These are phyloP conservation scores for Metridium senile DNA, from an alignment of 92 coral and sea anemone genomes.

Conservation along the genomic window DNA sequence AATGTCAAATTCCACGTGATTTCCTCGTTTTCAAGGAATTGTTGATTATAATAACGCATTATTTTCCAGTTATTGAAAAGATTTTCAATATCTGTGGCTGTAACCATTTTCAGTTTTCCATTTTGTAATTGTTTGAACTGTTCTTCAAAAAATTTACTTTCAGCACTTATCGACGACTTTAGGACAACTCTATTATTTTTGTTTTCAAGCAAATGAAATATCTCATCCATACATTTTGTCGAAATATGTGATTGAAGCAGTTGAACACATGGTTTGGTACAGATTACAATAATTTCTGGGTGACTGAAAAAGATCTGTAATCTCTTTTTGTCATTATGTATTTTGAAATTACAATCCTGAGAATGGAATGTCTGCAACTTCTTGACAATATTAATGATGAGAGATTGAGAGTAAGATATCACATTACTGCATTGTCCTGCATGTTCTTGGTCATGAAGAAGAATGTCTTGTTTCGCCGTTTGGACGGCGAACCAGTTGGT, in stretches of 20 bases:
- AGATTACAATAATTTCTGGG: slow-evolving; percentile 19
- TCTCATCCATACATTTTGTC: slow-evolving; percentile 2
- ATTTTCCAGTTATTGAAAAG: too few species aligned
- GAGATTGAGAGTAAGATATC: slow-evolving; percentile 10
- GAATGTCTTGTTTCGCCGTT: slow-evolving; percentile 21
- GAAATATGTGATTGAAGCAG: slow-evolving; percentile 18
- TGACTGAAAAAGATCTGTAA: slow-evolving; percentile 8
- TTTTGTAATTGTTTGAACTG: not conserved
- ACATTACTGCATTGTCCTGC: not conserved
- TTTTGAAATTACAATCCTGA: not conserved
- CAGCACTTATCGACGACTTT: not conserved
- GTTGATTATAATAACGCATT: too few species aligned
- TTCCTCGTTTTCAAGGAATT: not conserved
- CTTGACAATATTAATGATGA: not conserved
- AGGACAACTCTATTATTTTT: slow-evolving; percentile 3
- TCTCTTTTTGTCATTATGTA: not conserved
- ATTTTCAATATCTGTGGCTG: too few species aligned
- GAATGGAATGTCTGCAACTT: not conserved
- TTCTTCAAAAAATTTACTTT: not conserved
- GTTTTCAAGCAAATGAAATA: slow-evolving; percentile 8
- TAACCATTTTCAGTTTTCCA: not conserved
- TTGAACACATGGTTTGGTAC: not conserved
- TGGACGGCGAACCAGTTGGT: slow-evolving; percentile 28
- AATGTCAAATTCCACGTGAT: not conserved
- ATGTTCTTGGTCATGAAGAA: slow-evolving; percentile 3